Evolutionary conservation across 2,888 invertebrate genomes (phyloP).

Genomic region (Euzetes globulus): DNA sequence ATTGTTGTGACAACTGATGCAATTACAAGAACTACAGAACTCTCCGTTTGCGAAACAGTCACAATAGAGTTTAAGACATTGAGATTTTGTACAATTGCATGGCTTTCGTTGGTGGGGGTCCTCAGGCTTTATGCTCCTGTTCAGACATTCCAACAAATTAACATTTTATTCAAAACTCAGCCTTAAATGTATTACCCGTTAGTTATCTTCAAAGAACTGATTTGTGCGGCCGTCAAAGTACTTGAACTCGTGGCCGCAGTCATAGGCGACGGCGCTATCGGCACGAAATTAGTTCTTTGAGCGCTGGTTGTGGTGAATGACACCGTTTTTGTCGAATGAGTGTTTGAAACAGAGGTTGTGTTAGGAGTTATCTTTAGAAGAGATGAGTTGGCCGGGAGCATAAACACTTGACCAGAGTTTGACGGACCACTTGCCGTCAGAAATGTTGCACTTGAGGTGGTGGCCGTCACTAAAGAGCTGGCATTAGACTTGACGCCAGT

Average conservation of each 20-base stretch:
- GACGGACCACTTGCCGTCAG: background rate
- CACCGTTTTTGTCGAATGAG: conserved; percentile 13
- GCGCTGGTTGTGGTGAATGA: conserved; percentile 6
- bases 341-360: background rate
- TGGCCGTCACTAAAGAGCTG: background rate
- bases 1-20: conserved; percentile 94
- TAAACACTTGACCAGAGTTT: conserved; percentile 12
- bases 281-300: conserved; percentile 32
- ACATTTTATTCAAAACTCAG: background rate
- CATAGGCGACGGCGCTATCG: conserved; percentile 34
- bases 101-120: conserved; percentile 58
- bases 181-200: background rate
- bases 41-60: conserved; percentile 99
- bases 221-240: background rate
- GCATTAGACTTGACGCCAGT: background rate
- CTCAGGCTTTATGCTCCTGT: conserved; percentile 23
- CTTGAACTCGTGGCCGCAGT: background rate
- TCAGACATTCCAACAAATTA: background rate
- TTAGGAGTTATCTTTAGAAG: conserved; percentile 14
- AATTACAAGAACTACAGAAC: conserved; percentile 95
- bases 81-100: conserved; percentile 98
- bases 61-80: conserved; percentile 95
- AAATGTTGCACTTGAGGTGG: background rate
- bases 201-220: conserved; percentile 9
- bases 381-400: background rate